Evolutionary conservation across 2,888 invertebrate species (phyloP), one percentile per base, ranked within the genome.

Genomic region (Agrypnus murinus): DNA sequence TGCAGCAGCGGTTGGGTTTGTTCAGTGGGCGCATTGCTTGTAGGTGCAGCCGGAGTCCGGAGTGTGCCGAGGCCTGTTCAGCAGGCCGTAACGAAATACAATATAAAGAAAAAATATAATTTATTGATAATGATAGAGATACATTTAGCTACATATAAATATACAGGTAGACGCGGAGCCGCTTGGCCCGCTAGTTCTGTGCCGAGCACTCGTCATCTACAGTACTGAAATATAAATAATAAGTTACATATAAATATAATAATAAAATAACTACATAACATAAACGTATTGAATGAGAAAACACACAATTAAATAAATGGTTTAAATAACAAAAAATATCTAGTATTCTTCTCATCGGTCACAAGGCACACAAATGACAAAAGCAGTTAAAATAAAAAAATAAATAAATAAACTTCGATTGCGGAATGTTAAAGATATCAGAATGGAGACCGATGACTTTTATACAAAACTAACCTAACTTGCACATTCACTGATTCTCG

Each of bases 241-340:
- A 86, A 86, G 86, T 86, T 86, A 86, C 84, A 86, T 85, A 86
- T 86, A 86, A 86, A 85, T 85, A 86, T 85, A 83, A 83, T 81
- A 82, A 84, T 84, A 85, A 85, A 84, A 86, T 85, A 85, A 85
- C 84, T 85, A 85, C 81, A 85, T 84, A 86, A 85, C 85, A 85
- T 85, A 84, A 84, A 84, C 82, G 82, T 82, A 81, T 83, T 81
- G 83, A 81, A 83, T 84, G 84, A 84, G 84, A 85, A 55, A 84
- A 78, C 77, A 77, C 77, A 76, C 73, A 79, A 84, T 85, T 84
- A 85, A 86, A 85, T 85, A 84, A 83, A 78, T 84, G 84, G 82
- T 84, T 85, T 85, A 85, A 86, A 85, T 85, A 85, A 85, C 84
- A 85, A 85, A 85, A 48, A 12, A 84, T 84, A 82, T 81, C 81